phyloP scores from a whole-genome alignment of 2,888 invertebrate species.

The Aromia moschata region DNA sequence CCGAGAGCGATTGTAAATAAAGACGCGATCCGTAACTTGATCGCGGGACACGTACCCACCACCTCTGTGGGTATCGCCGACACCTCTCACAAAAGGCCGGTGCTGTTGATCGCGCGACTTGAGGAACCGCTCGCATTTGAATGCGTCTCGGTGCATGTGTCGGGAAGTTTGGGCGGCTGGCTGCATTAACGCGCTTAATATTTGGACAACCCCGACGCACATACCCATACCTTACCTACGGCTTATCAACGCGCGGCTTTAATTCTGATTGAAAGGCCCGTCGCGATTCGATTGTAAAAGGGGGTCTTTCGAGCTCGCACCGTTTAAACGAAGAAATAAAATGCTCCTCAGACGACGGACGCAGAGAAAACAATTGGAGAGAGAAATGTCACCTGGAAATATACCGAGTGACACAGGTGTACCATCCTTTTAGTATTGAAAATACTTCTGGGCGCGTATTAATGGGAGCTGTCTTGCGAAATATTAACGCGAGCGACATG shows the following conservation, averaged over 20 bases:
- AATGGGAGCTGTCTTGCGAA: too few species aligned
- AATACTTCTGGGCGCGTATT: too few species aligned
- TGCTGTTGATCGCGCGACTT: conserved; percentile 44
- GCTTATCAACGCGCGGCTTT: conserved; percentile 49
- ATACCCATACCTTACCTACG: too few species aligned
- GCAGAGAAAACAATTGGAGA: too few species aligned
- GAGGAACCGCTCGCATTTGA: conserved; percentile 46
- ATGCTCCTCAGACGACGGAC: too few species aligned
- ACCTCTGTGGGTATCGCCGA: conserved; percentile 41
- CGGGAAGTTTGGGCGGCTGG: conserved; percentile 45
- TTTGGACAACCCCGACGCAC: conserved; percentile 52
- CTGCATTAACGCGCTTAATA: conserved; percentile 52
- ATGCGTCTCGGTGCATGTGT: conserved; percentile 41
- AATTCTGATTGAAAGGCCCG: conserved; percentile 39
- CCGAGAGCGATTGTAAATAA: conserved; percentile 33
- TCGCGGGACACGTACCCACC: conserved; percentile 43
- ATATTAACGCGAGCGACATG: too few species aligned
- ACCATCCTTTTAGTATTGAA: too few species aligned
- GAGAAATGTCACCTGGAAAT: too few species aligned
- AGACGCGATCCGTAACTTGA: conserved; percentile 49
- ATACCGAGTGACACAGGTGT: too few species aligned
- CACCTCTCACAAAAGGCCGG: conserved; percentile 51
- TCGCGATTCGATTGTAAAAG: conserved; percentile 6
- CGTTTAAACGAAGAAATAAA: too few species aligned
- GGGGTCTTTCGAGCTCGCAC: too few species aligned